Evolutionary conservation across 1,140 invertebrate genomes (phyloP), one percentile per base, ranked within the genome.

Genomic region (Maconellicoccus hirsutus): DNA sequence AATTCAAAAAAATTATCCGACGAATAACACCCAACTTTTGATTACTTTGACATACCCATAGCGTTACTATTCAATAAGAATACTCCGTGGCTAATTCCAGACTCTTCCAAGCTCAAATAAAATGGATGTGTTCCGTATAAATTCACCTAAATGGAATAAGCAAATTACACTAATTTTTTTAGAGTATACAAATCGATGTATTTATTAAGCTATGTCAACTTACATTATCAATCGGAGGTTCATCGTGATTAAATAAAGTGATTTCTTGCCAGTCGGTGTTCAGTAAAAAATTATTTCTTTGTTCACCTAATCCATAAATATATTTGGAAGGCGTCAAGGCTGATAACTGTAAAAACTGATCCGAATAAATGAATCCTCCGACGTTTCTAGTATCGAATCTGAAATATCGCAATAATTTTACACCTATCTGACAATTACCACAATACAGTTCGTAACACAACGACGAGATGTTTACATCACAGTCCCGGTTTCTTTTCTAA

Each of bases 111-210:
- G 0, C 84, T 80, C 76, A 93, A 77, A 76, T 90, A 92, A 80
- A 93, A 93, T 1, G 92, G 91, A 79, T 94, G 92, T 70, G 84
- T 85, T 7, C 91, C 90, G 76, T 94, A 94, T n/a, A 92, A 79
- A 81, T 91, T 92, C 73, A 80, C 81, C 85, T 89, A 74, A 80
- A 80, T 95, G 92, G 82, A 77, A 74, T 75, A 73, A 69, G 0
- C 84, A 29, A 39, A 61, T 22, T 29, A 6, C 26, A 25, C 4
- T 23, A 69, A 27, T 16, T 22, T 69, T 69, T 33, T 79, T 76
- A 93, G 77, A 76, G 29, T 12, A 12, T 6, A 33, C 29, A 12
- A 33, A 33, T 33, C 29, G 12, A 33, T 33, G 29, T 33, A 33
- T 3, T 33, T 33, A 33, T 3, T 33, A 6, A 33, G 29, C 3